phyloP scores from a whole-genome alignment of 2,888 invertebrate genomes.

The Herminia tarsipennalis region DNA sequence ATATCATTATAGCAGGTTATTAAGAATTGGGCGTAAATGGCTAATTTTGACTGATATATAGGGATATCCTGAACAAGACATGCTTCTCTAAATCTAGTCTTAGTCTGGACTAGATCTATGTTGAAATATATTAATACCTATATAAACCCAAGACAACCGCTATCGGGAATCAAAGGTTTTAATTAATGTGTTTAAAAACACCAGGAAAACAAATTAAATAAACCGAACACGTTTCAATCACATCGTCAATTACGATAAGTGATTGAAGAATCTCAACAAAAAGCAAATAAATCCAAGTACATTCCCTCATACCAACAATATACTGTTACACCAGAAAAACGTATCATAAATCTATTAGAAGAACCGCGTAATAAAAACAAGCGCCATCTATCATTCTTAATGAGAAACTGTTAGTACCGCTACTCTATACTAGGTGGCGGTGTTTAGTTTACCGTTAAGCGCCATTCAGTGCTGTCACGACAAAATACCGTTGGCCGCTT shows the following conservation, averaged over 20 bases:
- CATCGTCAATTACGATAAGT: slow-evolving; percentile 27
- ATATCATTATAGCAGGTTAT: too few relatives aligned
- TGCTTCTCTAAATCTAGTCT: too few relatives aligned
- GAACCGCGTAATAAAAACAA: slow-evolving; percentile 42
- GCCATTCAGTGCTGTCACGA: slow-evolving; percentile 56
- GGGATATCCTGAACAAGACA: too few relatives aligned
- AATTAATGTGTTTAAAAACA: too few relatives aligned
- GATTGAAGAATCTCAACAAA: slow-evolving; percentile 31
- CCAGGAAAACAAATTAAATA: too few relatives aligned
- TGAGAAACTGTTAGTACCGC: slow-evolving; percentile 71
- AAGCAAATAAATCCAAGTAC: slow-evolving; percentile 26
- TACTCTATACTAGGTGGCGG: slow-evolving; percentile 76
- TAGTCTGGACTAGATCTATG: too few relatives aligned
- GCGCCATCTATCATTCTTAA: slow-evolving; percentile 62
- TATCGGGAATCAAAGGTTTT: too few relatives aligned
- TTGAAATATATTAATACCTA: too few relatives aligned
- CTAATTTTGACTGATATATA: too few relatives aligned
- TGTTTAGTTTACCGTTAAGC: slow-evolving; percentile 62
- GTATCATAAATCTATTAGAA: slow-evolving; percentile 32
- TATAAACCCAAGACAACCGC: too few relatives aligned
- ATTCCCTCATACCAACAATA: slow-evolving; percentile 17
- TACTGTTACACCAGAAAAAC: slow-evolving; percentile 37
- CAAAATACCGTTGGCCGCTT: slow-evolving; percentile 57
- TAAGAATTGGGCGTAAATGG: too few relatives aligned
- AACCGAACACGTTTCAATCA: background rate